These are phyloP conservation scores for Pristionchus arcanus DNA, from an alignment of 2,888 invertebrate species.

Conservation along the genomic window DNA sequence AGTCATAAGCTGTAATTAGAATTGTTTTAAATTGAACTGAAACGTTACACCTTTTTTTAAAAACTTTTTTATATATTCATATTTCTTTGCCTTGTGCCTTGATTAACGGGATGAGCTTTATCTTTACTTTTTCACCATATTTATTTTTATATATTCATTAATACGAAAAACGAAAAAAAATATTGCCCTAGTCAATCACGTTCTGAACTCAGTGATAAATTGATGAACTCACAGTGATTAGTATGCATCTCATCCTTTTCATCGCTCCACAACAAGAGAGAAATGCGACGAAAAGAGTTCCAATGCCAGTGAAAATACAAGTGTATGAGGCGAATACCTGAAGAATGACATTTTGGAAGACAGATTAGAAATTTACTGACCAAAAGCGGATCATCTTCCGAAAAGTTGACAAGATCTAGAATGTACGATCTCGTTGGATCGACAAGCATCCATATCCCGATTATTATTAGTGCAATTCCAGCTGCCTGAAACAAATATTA, in stretches of 20 bases:
- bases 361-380: constrained; percentile 57
- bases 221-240: constrained; percentile 71
- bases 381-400: constrained; percentile 76
- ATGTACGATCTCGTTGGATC: constrained; percentile 77
- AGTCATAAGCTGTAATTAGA: constrained; percentile 67
- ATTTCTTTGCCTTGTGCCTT: no score
- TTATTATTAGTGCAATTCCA: constrained; percentile 73
- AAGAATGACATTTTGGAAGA: background rate
- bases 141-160: no score
- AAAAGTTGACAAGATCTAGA: constrained; percentile 77
- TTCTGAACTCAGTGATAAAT: no score
- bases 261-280: constrained; percentile 76
- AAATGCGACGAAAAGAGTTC: constrained; percentile 73
- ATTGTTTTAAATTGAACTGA: constrained; percentile 58
- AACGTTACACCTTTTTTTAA: background rate
- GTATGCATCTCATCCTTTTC: constrained; percentile 71
- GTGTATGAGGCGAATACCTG: constrained; percentile 64
- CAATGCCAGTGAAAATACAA: constrained; percentile 67
- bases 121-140: no score
- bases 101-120: no score
- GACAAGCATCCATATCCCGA: constrained; percentile 77
- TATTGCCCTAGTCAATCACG: no score
- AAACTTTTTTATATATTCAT: no score
- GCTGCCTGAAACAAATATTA: constrained; percentile 58
- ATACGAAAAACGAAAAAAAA: no score